These are phyloP conservation scores for Trididemnum clinides DNA, from an alignment of 23 tunicate species.

Conservation along the genomic window DNA sequence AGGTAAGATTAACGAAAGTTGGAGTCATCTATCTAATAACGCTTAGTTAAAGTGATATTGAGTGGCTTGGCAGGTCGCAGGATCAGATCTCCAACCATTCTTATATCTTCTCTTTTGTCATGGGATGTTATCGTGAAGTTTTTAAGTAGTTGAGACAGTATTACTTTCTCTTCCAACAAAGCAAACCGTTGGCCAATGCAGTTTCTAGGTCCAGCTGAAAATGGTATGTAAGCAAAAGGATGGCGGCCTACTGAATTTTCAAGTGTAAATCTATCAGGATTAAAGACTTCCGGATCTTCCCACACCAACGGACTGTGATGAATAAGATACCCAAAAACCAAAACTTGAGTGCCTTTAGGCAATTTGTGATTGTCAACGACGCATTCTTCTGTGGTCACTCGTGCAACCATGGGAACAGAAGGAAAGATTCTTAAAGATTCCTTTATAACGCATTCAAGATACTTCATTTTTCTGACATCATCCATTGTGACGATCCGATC, in stretches of 20 bases:
- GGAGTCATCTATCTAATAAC: background rate
- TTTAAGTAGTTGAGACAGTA: conserved; percentile 58
- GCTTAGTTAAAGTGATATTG: conserved; percentile 23
- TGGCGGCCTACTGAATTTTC: conserved; percentile 61
- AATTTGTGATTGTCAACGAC: conserved; percentile 50
- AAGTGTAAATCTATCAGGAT: conserved; percentile 67
- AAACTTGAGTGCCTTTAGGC: conserved; percentile 78
- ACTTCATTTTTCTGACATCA: conserved; percentile 67
- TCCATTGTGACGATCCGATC: conserved; percentile 55
- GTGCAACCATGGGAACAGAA: conserved; percentile 86
- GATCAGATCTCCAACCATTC: conserved; percentile 59
- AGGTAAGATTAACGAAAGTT: too few species aligned
- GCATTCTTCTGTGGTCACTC: conserved; percentile 78
- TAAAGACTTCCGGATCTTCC: conserved; percentile 78
- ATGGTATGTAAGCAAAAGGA: conserved; percentile 92
- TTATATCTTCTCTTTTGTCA: conserved; percentile 54
- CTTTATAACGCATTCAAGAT: conserved; percentile 78
- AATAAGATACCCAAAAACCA: conserved; percentile 44
- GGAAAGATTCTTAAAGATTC: conserved; percentile 86
- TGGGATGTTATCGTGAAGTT: conserved; percentile 36
- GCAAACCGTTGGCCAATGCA: conserved; percentile 99
- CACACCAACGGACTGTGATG: conserved; percentile 74
- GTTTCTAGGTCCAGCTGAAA: conserved; percentile 98
- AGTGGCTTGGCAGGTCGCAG: conserved; percentile 68
- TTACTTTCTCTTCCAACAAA: conserved; percentile 81